Conservation (phyloP, 2,888 invertebrate genomes). For the Calliopum simillimum region DNA sequence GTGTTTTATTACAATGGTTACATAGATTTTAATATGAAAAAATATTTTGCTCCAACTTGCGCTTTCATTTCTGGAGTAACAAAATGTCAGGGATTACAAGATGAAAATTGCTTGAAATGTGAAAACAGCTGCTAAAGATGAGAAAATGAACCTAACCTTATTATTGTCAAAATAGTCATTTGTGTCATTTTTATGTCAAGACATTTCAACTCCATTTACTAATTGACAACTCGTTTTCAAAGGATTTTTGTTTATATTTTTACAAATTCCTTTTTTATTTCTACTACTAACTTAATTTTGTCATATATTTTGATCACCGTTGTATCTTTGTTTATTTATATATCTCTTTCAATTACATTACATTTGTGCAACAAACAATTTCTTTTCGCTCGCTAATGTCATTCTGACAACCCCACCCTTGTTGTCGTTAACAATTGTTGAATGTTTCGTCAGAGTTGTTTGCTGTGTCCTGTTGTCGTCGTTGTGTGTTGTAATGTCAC, state of each 20-base stretch:
- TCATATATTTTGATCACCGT: slow-evolving; percentile 41
- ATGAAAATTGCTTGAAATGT: too few species aligned
- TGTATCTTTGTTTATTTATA: slow-evolving; percentile 42
- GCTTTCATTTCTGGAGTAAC: too few species aligned
- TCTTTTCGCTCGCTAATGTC: not conserved
- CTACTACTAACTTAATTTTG: not conserved
- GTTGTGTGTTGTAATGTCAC: slow-evolving; percentile 20
- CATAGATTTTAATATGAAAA: too few species aligned
- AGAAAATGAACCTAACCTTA: too few species aligned
- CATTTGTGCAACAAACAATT: slow-evolving; percentile 50
- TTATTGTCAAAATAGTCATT: too few species aligned
- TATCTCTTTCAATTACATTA: slow-evolving; percentile 57
- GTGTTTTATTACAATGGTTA: too few species aligned
- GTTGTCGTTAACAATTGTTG: slow-evolving; percentile 5
- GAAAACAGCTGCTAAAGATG: too few species aligned
- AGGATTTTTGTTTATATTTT: too few species aligned
- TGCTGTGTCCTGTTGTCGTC: not conserved
- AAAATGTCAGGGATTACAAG: too few species aligned
- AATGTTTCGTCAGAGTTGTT: slow-evolving; percentile 13
- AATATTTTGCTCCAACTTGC: too few species aligned
- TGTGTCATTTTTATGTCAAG: not conserved
- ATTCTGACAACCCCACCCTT: slow-evolving; percentile 15
- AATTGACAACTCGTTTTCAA: not conserved
- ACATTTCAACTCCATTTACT: slow-evolving; percentile 15
- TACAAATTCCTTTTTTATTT: not conserved